Evolutionary conservation across 2,797 vertebrate species (phyloP), one percentile per base, ranked within the genome.

Genomic region (Thaleichthys pacificus): DNA sequence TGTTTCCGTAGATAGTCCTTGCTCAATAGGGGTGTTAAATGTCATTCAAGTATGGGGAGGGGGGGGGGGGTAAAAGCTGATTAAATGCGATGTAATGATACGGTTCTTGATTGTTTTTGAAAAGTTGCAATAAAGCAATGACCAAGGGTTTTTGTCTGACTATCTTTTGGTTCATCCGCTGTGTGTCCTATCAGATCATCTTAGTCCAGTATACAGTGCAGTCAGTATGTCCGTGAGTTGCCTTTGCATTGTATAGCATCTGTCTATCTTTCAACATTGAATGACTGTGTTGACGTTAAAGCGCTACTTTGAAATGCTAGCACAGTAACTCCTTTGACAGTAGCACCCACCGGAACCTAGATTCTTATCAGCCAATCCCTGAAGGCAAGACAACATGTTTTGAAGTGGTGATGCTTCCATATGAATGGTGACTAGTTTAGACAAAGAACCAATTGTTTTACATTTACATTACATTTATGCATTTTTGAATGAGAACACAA

Each of bases 1-100:
- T 86, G 84, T 67, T 73, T 63, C 58, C 15, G 51, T 32, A 61
- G 77, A 85, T 73, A 80, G 61, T 47, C 11, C 73, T 68, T 9
- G 22, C 61, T 19, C 24, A 68, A 57, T 49, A 19, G 42, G 67
- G 28, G 24, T 61, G 15, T 68, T 22, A 73, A 77, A 70, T 70
- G 54, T 60, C 67, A 56, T 49, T 77, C 4, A 66, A 66, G 15
- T 19, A 0, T 66, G 42, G 47, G 17, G 24, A 7, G 21, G 11
- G 24, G 49, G 49, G 24, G 35, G 64, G 22, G 17, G 30, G 17
- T 42, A 42, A 42, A 42, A 65, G 15, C 3, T 5, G 4, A 38
- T 19, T 42, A 64, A 35, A 64, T 42, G 32, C n/a, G 22, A 66
- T 28, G 5, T 17, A 26, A 61, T 61, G 2, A 61, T 61, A 61